Conservation (phyloP, 2,797 vertebrate species). For the Spea hammondii region DNA sequence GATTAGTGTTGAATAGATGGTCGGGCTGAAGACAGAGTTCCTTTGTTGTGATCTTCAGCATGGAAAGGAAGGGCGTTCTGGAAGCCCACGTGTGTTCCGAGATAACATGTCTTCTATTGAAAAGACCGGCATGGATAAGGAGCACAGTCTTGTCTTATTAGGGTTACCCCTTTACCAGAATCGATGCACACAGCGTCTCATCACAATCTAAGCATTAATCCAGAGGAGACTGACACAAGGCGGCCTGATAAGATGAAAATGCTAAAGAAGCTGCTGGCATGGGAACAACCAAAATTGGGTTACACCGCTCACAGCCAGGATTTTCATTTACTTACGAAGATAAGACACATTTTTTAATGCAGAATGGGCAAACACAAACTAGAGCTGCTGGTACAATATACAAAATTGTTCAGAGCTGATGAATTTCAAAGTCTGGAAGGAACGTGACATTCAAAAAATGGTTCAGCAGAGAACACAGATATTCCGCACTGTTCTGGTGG, state of each 20-base stretch:
- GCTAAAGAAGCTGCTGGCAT: slow-evolving; percentile 15
- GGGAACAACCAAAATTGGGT: slow-evolving; percentile 20
- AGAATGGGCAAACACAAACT: too few species aligned
- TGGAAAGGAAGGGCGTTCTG: slow-evolving; percentile 23
- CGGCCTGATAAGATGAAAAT: slow-evolving; percentile 37
- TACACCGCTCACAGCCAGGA: neutral
- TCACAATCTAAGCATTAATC: slow-evolving; percentile 27
- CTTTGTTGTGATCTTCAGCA: slow-evolving; percentile 34
- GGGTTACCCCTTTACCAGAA: slow-evolving; percentile 27
- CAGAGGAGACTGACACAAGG: slow-evolving; percentile 21
- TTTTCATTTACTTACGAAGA: slow-evolving; percentile 30
- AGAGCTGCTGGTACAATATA: too few species aligned
- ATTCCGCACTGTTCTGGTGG: too few species aligned
- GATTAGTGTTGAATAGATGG: slow-evolving; percentile 41
- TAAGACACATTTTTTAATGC: neutral
- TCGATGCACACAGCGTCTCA: slow-evolving; percentile 34
- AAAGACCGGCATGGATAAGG: slow-evolving; percentile 23
- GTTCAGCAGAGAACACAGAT: too few species aligned
- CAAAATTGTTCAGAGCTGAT: too few species aligned
- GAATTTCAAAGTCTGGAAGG: too few species aligned
- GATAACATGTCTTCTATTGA: slow-evolving; percentile 32
- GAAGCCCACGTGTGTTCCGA: slow-evolving; percentile 3
- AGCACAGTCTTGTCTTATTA: slow-evolving; percentile 37
- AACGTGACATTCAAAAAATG: too few species aligned
- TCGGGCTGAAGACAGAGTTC: slow-evolving; percentile 24